Evolutionary conservation across 2,113 vertebrate species (phyloP), one percentile per base, ranked within the genome.

Genomic region (Nansenia antarctica): DNA sequence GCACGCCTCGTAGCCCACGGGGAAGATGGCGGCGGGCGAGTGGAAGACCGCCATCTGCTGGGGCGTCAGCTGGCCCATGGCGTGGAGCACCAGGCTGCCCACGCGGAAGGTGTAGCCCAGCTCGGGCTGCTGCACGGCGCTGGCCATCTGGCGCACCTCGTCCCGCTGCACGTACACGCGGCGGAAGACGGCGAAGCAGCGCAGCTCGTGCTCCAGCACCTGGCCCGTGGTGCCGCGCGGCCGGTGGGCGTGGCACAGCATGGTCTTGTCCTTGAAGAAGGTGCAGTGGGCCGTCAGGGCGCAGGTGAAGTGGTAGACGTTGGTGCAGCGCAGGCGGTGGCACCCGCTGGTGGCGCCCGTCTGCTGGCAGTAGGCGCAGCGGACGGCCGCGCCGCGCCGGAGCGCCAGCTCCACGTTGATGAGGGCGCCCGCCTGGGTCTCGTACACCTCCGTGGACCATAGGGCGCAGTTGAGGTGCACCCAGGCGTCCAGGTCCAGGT

Each of bases 251-350:
- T 97, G 96, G 81, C 97, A 99, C 54, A 99, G 94, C 97, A 99
- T 97, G 47, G 97, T 99, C 88, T 99, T 99, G 85, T 99, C 97
- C 86, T 98, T 99, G 78, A 99, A 99, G 89, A 99, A 99, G 87
- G 96, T 99, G 92, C 97, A 99, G 76, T 97, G 97, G 81, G 96
- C 96, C 90, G 95, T 95, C 83, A 96, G 92, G 74, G 97, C 97
- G 73, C 97, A 99, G 73, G 96, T 96, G 86, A 99, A 99, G 87
- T 99, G 97, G 82, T 99, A 99, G 81, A 96, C 90, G n/a, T 98
- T 99, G 88, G 96, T 93, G 85, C 97, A 99, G 73, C 97, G 95
- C 39, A 98, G 93, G 49, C 97, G 92, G 88, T 99, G 95, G 65
- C 97, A 99, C 60, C 96, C 94, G 20, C 96, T 96, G 84, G 97